These are phyloP conservation scores for Castor canadensis DNA, from an alignment of 2,113 vertebrate genomes.

Conservation along the genomic window DNA sequence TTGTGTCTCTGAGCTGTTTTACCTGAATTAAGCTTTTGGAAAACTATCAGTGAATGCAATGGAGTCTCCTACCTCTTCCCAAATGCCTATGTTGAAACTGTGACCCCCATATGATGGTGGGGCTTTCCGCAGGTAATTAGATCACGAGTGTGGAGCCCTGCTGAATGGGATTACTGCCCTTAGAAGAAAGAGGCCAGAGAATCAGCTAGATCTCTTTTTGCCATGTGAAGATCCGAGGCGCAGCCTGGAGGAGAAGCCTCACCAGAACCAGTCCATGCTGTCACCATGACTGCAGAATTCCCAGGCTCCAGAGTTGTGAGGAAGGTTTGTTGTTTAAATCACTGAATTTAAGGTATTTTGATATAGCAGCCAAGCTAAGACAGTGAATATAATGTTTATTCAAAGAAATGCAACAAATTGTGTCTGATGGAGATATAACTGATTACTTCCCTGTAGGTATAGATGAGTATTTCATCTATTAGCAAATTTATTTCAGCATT, in stretches of 20 bases:
- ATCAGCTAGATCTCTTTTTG: background rate
- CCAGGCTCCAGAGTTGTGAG: background rate
- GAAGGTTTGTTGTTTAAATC: background rate
- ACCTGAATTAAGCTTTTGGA: background rate
- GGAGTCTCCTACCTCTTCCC: background rate
- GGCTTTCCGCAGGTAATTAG: background rate
- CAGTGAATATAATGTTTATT: background rate
- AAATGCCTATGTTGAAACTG: background rate
- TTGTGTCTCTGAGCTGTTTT: background rate
- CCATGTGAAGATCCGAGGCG: background rate
- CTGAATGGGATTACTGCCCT: background rate
- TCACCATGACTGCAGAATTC: background rate
- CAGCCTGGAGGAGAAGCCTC: background rate
- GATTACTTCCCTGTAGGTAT: background rate
- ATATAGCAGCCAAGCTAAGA: background rate
- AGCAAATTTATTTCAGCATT: constrained; percentile 7
- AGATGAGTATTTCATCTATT: background rate
- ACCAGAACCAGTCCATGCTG: background rate
- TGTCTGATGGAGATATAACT: background rate
- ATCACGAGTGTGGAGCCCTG: background rate
- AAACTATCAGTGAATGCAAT: background rate
- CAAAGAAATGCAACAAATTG: constrained; percentile 43
- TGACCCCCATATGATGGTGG: background rate
- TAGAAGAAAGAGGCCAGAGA: background rate
- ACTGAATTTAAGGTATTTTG: background rate